These are phyloP conservation scores for Eufriesea mexicana DNA, from an alignment of 1,140 invertebrate species.

Conservation along the genomic window DNA sequence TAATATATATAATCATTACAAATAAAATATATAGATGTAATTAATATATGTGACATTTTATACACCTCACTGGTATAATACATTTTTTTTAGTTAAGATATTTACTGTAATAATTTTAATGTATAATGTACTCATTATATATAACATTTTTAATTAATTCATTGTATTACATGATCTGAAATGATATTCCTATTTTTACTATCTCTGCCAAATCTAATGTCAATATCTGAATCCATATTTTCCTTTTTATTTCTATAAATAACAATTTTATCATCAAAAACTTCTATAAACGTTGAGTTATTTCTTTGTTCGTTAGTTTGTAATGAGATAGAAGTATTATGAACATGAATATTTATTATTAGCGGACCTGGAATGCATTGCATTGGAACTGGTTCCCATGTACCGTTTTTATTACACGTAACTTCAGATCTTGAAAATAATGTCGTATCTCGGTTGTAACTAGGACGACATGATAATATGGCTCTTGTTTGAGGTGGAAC, in stretches of 20 bases:
- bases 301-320: slow-evolving; percentile 1
- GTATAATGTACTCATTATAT: background rate
- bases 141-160: background rate
- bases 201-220: slow-evolving; percentile 24
- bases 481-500: slow-evolving; percentile 70
- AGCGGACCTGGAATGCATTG: slow-evolving; percentile 77
- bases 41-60: slow-evolving; percentile 21
- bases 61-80: background rate
- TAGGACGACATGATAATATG: slow-evolving; percentile 64
- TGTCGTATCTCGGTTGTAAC: slow-evolving; percentile 70
- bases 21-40: background rate
- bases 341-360: slow-evolving; percentile 71
- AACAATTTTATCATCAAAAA: slow-evolving; percentile 48
- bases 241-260: slow-evolving; percentile 42
- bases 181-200: background rate
- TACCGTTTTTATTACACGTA: slow-evolving; percentile 71
- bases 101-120: no score
- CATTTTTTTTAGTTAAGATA: background rate
- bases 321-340: slow-evolving; percentile 47
- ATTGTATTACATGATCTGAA: background rate
- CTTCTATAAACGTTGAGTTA: slow-evolving; percentile 46
- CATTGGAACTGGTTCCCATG: slow-evolving; percentile 78
- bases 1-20: background rate
- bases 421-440: slow-evolving; percentile 54
- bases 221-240: slow-evolving; percentile 22